Evolutionary conservation across 1,140 invertebrate species (phyloP), one percentile per base, ranked within the genome.

Genomic region (Drosophila parvula): DNA sequence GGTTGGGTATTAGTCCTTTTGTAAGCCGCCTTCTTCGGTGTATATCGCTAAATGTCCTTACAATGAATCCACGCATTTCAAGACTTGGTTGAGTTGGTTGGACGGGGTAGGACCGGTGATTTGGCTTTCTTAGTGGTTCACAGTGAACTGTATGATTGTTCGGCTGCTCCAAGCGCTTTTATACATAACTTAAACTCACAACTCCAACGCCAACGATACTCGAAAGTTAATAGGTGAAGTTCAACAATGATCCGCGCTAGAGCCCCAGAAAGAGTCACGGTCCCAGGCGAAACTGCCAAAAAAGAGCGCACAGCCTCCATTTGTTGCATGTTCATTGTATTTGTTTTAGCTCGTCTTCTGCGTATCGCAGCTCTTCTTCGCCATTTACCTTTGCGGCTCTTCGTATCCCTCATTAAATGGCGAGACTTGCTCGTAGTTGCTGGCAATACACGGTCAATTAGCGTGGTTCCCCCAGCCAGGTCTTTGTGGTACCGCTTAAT

Each of bases 31-130:
- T 71, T 18, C 8, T 3, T 70, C 30, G n/a, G 5, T 6, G 47
- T 1, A 3, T 50, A 6, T 41, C 10, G 6, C 11, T 5, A 11
- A 5, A 28, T 14, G 28, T 57, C 47, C 90, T 83, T 90, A 91
- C 90, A 91, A 91, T 86, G 70, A 91, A 91, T 86, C 81, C 90
- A 91, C 90, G 84, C 90, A 91, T 91, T 83, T 91, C 84, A 79
- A 32, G 68, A 64, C 81, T 91, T 90, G 74, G 81, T 59, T 89
- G 84, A 90, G 85, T 75, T 78, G 44, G 10, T 62, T 79, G 58
- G 68, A 59, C 40, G 67, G 59, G 68, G 32, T 27, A 63, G 45
- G 34, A 43, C 44, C 60, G 38, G 32, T 59, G 67, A 51, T 74
- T 78, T 75, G 56, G 44, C 71, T 86, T 78, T 73, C 64, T 70